phyloP scores from a whole-genome alignment of 1,140 invertebrate genomes.

The Metaphire vulgaris region DNA sequence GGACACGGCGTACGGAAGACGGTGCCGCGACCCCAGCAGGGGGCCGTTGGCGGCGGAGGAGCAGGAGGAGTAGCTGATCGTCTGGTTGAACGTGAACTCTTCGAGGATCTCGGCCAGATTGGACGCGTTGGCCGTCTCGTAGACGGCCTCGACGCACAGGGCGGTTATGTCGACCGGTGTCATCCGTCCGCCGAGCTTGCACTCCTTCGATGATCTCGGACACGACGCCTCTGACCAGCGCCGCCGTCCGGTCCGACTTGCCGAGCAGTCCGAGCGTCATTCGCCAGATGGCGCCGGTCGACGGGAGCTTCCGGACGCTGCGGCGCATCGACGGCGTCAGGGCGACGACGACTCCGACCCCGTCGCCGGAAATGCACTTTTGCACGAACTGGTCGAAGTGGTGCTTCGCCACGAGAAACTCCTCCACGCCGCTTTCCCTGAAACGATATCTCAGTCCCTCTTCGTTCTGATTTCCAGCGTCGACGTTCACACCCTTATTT shows the following conservation, averaged over 20 bases:
- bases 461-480: too few species aligned
- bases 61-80: conserved; percentile 11
- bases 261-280: conserved; percentile 25
- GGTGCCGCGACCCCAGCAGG: too few species aligned
- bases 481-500: too few species aligned
- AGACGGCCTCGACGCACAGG: conserved; percentile 24
- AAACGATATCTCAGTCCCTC: too few species aligned
- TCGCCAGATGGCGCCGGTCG: conserved; percentile 24
- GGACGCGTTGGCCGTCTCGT: conserved; percentile 15
- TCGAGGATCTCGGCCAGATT: conserved; percentile 11
- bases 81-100: conserved; percentile 26
- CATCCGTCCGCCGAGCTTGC: conserved; percentile 1
- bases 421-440: conserved; percentile 1
- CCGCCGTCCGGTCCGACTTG: background rate
- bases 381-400: conserved; percentile 8
- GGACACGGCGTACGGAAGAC: conserved; percentile 20
- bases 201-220: conserved; percentile 13
- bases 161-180: conserved; percentile 14
- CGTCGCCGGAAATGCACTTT: background rate
- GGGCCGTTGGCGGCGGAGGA: too few species aligned
- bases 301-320: conserved; percentile 9
- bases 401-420: conserved; percentile 15
- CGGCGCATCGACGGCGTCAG: conserved; percentile 7
- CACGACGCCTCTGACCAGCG: background rate
- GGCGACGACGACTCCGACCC: background rate